phyloP scores from a whole-genome alignment of 1,140 invertebrate genomes.

The Bradysia coprophila region DNA sequence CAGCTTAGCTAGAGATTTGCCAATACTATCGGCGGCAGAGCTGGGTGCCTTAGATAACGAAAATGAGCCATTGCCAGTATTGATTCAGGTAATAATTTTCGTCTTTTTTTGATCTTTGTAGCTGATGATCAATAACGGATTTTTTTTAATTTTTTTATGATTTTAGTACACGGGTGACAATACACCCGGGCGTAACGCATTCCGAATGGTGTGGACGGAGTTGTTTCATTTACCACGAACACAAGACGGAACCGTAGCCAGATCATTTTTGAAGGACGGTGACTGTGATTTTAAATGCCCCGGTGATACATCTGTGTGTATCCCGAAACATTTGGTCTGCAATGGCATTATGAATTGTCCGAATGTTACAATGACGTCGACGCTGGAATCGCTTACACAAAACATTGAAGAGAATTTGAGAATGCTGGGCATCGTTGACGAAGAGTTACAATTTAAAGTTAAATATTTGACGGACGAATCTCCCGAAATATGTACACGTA shows the following conservation, averaged over 20 bases:
- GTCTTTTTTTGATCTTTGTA: no score
- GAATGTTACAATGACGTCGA: constrained; percentile 31
- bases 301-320: constrained; percentile 58
- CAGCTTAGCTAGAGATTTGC: constrained; percentile 51
- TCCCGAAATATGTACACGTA: constrained; percentile 35
- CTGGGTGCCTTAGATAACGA: constrained; percentile 38
- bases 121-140: no score
- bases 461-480: constrained; percentile 37
- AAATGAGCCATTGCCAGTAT: constrained; percentile 35
- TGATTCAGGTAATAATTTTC: no score
- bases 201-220: constrained; percentile 78
- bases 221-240: constrained; percentile 70
- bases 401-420: constrained; percentile 33
- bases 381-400: constrained; percentile 25
- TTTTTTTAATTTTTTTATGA: no score
- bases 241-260: constrained; percentile 57
- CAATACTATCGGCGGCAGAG: constrained; percentile 55
- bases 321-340: constrained; percentile 60
- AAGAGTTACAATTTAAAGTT: constrained; percentile 25
- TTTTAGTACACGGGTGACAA: constrained; percentile 40
- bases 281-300: constrained; percentile 69
- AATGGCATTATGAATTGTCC: constrained; percentile 79
- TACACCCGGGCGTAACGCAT: constrained; percentile 51
- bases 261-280: constrained; percentile 42
- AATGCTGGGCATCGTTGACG: constrained; percentile 30